phyloP scores from a whole-genome alignment of 2,113 vertebrate genomes.

The Pseudorectes ferrugineus region DNA sequence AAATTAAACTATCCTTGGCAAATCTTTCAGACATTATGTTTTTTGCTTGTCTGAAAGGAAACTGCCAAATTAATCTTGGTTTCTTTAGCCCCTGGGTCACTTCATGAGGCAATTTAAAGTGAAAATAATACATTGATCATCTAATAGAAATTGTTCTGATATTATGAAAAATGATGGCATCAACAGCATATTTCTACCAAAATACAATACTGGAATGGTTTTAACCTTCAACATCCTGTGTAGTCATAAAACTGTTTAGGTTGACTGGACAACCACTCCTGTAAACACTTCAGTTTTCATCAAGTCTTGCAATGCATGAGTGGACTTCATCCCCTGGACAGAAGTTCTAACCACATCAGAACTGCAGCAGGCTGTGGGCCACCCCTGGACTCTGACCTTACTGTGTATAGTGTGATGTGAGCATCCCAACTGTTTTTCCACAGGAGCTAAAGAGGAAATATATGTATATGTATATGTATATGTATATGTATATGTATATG shows the following conservation, averaged over 20 bases:
- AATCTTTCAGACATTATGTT: not conserved
- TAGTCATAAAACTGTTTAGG: not conserved
- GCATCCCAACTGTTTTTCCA: not conserved
- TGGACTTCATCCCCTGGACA: not conserved
- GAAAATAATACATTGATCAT: slow-evolving; percentile 7
- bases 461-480: not conserved
- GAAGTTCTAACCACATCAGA: not conserved
- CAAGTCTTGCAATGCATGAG: not conserved
- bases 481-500: not conserved
- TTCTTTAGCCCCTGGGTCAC: not conserved
- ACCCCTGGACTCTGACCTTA: not conserved
- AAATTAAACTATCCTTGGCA: not conserved
- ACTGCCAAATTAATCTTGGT: not conserved
- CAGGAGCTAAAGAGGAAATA: not conserved
- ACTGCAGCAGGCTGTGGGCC: not conserved
- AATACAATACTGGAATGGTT: not conserved
- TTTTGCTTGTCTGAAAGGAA: slow-evolving; percentile 1
- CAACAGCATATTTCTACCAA: not conserved
- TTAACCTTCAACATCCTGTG: not conserved
- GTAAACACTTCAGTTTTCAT: slow-evolving; percentile 30
- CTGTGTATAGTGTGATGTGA: not conserved
- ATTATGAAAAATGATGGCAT: not conserved
- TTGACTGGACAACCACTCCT: not conserved
- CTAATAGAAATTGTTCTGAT: not conserved
- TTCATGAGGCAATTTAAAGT: not conserved